phyloP scores from a whole-genome alignment of 2,797 vertebrate genomes.

The Catamblyrhynchus diadema region DNA sequence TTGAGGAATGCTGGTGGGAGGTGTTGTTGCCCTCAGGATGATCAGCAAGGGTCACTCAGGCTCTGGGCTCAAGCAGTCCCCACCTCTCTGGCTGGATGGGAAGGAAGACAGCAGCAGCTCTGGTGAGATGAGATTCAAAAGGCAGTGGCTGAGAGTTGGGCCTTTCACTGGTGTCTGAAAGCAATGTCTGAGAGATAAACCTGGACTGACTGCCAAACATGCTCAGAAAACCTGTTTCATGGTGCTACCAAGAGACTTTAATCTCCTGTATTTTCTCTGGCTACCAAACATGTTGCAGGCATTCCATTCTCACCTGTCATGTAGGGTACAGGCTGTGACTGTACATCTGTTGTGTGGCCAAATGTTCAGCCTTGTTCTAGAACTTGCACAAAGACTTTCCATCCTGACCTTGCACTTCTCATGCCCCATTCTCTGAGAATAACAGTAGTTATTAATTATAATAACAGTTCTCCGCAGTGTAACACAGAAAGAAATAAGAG shows the following conservation, averaged over 20 bases:
- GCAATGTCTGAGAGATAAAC: not conserved
- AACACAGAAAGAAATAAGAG: not conserved
- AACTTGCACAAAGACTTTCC: not conserved
- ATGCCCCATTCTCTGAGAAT: not conserved
- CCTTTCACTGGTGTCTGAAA: not conserved
- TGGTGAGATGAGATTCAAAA: not conserved
- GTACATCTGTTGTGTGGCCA: not conserved
- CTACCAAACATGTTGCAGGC: not conserved
- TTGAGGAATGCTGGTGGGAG: not conserved
- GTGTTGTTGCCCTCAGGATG: not conserved
- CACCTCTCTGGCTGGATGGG: not conserved
- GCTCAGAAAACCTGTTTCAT: not conserved
- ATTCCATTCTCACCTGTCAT: not conserved
- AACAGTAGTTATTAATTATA: too few relatives aligned
- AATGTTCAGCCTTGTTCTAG: not conserved
- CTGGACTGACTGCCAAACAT: not conserved
- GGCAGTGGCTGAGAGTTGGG: not conserved
- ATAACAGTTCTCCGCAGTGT: not conserved
- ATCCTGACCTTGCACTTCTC: not conserved
- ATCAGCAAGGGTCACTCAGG: not conserved
- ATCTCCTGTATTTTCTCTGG: not conserved
- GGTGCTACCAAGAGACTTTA: not conserved
- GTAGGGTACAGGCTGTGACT: not conserved
- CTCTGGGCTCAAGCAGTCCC: not conserved
- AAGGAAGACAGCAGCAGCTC: not conserved